Evolutionary conservation across 2,888 invertebrate species (phyloP), one percentile per base, ranked within the genome.

Genomic region (Drosophila bunnanda): DNA sequence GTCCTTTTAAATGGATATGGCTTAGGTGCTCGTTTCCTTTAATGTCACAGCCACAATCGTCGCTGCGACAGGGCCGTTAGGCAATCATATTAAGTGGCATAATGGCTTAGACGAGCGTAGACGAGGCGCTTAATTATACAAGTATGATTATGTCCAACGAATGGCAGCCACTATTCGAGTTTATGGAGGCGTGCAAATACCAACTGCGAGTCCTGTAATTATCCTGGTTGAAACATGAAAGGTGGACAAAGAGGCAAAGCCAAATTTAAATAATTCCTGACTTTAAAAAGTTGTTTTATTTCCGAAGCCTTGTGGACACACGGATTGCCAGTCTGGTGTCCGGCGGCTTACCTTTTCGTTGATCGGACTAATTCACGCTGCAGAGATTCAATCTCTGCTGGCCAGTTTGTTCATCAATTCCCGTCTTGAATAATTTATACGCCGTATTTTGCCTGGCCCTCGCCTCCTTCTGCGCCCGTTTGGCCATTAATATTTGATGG

Each of bases 21-120:
- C 50, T 55, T 72, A 56, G 60, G 67, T 80, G 59, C 41, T 78
- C 56, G 52, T 52, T 68, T 56, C 38, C 52, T 28, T 57, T 67
- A 80, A 78, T 80, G 71, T 54, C 58, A 17, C 38, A 34, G 34
- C 38, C 48, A 30, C 30, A 48, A 30, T 8, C 48, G 64, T 12
- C 4, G 38, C 20, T 22, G 66, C 46, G n/a, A 55, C 69, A 38
- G 20, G 50, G 73, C 66, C 76, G 50, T 76, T 59, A 69, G 64
- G 76, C 79, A 82, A 82, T 82, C 84, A 76, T 74, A 81, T 78
- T 87, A 82, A 83, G 84, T 78, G 76, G 64, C 66, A 70, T 71
- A 69, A 52, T n/a, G 2, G 34, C 39, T 36, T 25, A 25, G 54
- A 15, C 6, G 15, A 34, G 32, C 28, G 25, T 52, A 28, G 28